Evolutionary conservation across 1,140 invertebrate species (phyloP), one percentile per base, ranked within the genome.

Genomic region (Drosophila saltans): DNA sequence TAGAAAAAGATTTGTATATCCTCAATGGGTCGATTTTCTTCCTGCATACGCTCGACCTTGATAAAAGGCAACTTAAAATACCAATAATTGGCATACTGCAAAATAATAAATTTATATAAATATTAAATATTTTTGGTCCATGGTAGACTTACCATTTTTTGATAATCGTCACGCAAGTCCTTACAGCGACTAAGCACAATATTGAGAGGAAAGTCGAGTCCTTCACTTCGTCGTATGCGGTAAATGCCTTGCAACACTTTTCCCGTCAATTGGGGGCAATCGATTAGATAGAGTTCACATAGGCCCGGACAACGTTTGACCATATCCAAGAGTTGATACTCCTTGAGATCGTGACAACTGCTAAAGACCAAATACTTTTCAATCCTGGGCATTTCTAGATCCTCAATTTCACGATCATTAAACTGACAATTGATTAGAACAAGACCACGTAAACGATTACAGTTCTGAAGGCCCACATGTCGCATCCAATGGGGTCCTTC

Each of bases 1-100:
- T 79, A 72, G 11, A 80, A 80, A 63, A 74, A 80, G 4, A 70
- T 11, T 45, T 80, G 78, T 16, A 80, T 45, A 11, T 77, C 66
- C n/a, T 80, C 75, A 16, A 80, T 67, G 33, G 64, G 30, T 1
- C 56, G 59, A 52, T 73, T 67, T 36, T 77, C 70, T 16, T 66
- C 66, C n/a, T 67, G 24, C 55, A 77, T 28, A 5, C 59, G 45
- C n/a, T 80, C 78, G 3, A 80, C 28, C 43, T 78, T 77, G 0
- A 80, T 7, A 3, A 56, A 40, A 4, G 26, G 9, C 16, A 61
- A 16, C 40, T 77, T 77, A 21, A 69, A 74, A 8, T 57, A 57
- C 78, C 78, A 80, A 41, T 70, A 75, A 8, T 52, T 60, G 7
- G 62, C 8, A 39, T 62, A 78, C 76, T 78, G 30, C 8, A 11